Base-by-base conservation (phyloP, 2,113 vertebrate genomes). In the Crotalus tigris region DNA sequence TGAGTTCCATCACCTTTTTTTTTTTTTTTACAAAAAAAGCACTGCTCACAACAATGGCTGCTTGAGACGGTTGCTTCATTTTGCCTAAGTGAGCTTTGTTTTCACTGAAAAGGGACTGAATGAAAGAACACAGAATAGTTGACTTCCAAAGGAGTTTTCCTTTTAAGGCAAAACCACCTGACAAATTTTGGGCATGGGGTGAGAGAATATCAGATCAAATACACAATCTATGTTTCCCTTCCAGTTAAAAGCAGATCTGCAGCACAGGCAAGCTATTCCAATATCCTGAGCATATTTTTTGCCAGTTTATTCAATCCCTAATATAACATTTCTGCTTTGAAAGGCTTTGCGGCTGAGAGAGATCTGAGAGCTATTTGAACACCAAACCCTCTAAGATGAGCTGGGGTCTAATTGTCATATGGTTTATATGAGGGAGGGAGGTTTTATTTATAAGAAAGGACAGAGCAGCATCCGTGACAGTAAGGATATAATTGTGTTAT, bases 361-460 rank as follows among this genome's bases (percentile, higher is more conserved):
- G 55, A 64, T 95, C 8, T 58, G 13, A 54, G 46, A 87, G 89
- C 94, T 94, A 90, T 24, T 91, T 89, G 59, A 85, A 94, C 46
- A 2, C 49, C 0, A 0, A 19, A 39, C 54, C 89, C 46, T 87
- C 53, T 21, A 51, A 58, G 39, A 53, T 12, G 23, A 92, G 5
- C 1, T 15, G 88, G 44, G 85, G 39, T 59, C 33, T 58, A 58
- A 58, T 57, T 58, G 21, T 26, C 17, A 95, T 92, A 91, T 69
- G 93, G 89, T 51, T 6, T 90, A 92, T 88, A 89, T 95, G 91
- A 95, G 94, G 87, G 0, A 24, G 54, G 13, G 29, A 19, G 46
- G 29, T n/a, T 69, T 69, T 33, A 69, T 54, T 93, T 90, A 33
- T 17, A 87, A 87, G 24, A 6, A 90, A 91, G 19, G 33, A 90